Evolutionary conservation across 2,888 invertebrate species (phyloP).

Genomic region (Synergus gifuensis): DNA sequence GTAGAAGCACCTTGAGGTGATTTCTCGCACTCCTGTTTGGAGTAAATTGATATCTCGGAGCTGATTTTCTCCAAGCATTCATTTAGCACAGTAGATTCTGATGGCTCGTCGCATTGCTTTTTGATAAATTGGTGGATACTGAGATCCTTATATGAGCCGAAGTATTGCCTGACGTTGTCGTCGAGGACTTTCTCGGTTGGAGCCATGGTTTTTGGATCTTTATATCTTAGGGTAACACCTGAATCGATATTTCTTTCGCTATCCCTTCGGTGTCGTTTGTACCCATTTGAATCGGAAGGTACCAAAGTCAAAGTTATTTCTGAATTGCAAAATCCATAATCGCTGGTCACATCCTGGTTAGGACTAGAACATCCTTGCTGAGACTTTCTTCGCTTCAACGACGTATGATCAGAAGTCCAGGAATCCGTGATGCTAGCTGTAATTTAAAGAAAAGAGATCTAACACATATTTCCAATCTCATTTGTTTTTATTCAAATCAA

Average conservation of each 20-base stretch:
- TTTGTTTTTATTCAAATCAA: neutral
- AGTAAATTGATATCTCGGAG: slow-evolving; percentile 16
- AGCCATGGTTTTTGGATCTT: slow-evolving; percentile 16
- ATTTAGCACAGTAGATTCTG: neutral
- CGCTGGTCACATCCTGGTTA: slow-evolving; percentile 43
- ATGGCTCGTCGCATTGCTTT: neutral
- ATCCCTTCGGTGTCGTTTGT: slow-evolving; percentile 17
- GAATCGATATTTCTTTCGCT: slow-evolving; percentile 17
- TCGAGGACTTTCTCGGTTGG: slow-evolving; percentile 31
- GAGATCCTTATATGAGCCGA: neutral
- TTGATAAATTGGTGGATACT: neutral
- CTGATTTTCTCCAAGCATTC: slow-evolving; percentile 7
- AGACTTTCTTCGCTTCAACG: slow-evolving; percentile 17
- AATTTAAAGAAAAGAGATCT: neutral
- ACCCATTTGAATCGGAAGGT: slow-evolving; percentile 3
- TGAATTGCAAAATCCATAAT: slow-evolving; percentile 46
- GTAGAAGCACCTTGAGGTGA: neutral
- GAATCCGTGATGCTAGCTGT: neutral
- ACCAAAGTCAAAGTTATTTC: slow-evolving; percentile 57
- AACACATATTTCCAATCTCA: neutral
- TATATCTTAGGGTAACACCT: slow-evolving; percentile 12
- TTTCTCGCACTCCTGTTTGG: slow-evolving; percentile 3
- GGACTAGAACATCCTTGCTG: slow-evolving; percentile 7
- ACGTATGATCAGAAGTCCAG: slow-evolving; percentile 5
- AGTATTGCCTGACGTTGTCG: neutral